Evolutionary conservation across 2,888 invertebrate species (phyloP).

Genomic region (Pinctada fucata): DNA sequence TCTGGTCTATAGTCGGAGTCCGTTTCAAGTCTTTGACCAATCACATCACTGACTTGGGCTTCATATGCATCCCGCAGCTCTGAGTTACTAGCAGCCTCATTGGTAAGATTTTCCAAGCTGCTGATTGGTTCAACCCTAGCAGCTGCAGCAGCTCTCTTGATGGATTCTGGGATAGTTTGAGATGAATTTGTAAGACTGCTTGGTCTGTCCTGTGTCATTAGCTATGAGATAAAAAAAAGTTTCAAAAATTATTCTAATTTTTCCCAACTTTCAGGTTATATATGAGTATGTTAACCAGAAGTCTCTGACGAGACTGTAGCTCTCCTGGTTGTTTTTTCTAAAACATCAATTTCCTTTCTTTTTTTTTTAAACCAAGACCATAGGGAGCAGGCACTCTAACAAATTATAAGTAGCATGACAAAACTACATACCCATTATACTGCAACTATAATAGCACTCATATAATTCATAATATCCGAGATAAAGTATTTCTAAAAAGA

Average conservation of each 20-base stretch:
- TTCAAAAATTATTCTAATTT: too few relatives aligned
- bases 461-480: too few relatives aligned
- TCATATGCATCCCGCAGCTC: conserved; percentile 80
- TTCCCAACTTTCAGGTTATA: background rate
- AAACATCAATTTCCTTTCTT: too few relatives aligned
- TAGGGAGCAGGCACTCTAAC: too few relatives aligned
- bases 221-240: conserved; percentile 49
- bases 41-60: conserved; percentile 78
- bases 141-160: conserved; percentile 78
- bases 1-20: conserved; percentile 77
- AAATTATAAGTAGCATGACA: too few relatives aligned
- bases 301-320: too few relatives aligned
- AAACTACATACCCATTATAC: too few relatives aligned
- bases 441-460: too few relatives aligned
- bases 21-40: conserved; percentile 78
- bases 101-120: conserved; percentile 78
- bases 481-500: too few relatives aligned
- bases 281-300: background rate
- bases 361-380: too few relatives aligned
- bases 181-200: conserved; percentile 62
- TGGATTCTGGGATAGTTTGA: conserved; percentile 72
- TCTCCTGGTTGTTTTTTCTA: too few relatives aligned
- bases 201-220: conserved; percentile 69
- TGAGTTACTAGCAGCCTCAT: conserved; percentile 79
- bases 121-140: conserved; percentile 79